Evolutionary conservation across 23 tunicate species (phyloP).

Genomic region (Ascidia mentula): DNA sequence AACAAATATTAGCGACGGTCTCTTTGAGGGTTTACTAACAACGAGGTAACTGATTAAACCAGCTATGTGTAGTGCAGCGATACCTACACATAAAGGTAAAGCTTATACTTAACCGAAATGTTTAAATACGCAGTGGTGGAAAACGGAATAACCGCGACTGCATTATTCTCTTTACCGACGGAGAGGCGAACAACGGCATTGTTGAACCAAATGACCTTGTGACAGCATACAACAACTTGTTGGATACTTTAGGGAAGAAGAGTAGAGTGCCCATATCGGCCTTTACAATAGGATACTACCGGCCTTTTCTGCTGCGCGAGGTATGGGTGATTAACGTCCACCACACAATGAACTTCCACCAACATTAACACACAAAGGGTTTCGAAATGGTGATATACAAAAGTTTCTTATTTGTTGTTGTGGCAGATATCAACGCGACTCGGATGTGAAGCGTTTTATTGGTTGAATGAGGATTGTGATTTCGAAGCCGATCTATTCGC

Average conservation of each 20-base stretch:
- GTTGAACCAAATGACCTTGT: constrained; percentile 33
- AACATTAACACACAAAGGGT: not conserved
- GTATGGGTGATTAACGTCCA: not conserved
- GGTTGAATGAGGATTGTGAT: constrained; percentile 61
- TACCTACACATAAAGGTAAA: not conserved
- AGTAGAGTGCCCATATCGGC: constrained; percentile 57
- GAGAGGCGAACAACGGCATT: constrained; percentile 60
- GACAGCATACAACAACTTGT: constrained; percentile 8
- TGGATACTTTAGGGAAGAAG: constrained; percentile 11
- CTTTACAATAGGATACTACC: constrained; percentile 65
- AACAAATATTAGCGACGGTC: constrained; percentile 62
- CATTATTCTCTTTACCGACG: constrained; percentile 81
- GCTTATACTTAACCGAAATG: not conserved
- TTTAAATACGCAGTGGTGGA: not conserved
- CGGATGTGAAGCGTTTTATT: constrained; percentile 83
- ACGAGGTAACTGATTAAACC: not conserved
- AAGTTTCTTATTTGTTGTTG: not conserved
- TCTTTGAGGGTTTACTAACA: constrained; percentile 34
- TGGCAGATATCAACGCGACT: constrained; percentile 27
- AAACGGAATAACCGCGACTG: constrained; percentile 39
- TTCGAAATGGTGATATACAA: not conserved
- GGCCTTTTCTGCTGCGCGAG: constrained; percentile 36
- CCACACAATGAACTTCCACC: not conserved
- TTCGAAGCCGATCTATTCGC: constrained; percentile 75
- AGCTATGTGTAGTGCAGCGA: not conserved